phyloP scores from a whole-genome alignment of 2,888 invertebrate genomes.

The Andricus quercusramuli region DNA sequence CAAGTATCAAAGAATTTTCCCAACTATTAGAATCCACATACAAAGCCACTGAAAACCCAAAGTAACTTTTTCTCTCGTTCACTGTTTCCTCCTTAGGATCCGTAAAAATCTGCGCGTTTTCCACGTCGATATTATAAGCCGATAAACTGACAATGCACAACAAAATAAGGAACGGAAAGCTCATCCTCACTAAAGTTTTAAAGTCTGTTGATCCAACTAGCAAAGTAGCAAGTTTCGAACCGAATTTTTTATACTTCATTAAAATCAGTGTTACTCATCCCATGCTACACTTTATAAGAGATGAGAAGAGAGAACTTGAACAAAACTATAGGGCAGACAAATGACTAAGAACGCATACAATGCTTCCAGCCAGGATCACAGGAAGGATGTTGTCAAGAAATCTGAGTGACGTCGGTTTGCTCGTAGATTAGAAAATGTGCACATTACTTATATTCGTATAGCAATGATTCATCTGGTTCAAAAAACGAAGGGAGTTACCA shows the following conservation, averaged over 20 bases:
- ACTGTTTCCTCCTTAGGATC: conserved; percentile 57
- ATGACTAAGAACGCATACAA: conserved; percentile 9
- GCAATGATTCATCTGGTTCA: background rate
- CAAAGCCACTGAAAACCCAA: conserved; percentile 74
- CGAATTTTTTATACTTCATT: background rate
- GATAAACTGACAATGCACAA: background rate
- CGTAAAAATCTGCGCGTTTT: conserved; percentile 65
- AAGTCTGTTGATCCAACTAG: background rate
- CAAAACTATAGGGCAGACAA: background rate
- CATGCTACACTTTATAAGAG: background rate
- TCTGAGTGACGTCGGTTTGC: conserved; percentile 60
- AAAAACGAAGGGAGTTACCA: background rate
- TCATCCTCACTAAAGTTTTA: conserved; percentile 36
- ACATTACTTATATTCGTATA: background rate
- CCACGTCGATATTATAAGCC: conserved; percentile 70
- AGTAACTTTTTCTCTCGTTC: conserved; percentile 65
- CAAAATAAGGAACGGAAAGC: conserved; percentile 14
- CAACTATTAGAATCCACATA: conserved; percentile 53
- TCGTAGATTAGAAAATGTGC: background rate
- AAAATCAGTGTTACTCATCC: background rate
- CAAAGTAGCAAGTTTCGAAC: background rate
- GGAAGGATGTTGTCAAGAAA: conserved; percentile 62
- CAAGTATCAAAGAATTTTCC: conserved; percentile 63
- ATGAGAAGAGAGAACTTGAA: background rate
- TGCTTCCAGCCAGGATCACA: conserved; percentile 41